A percentile compares a stretch with the other conserved stretches of the same genome.
Conservation (phyloP, 2,113 vertebrate species). For the Microcebus lehilahytsara region DNA sequence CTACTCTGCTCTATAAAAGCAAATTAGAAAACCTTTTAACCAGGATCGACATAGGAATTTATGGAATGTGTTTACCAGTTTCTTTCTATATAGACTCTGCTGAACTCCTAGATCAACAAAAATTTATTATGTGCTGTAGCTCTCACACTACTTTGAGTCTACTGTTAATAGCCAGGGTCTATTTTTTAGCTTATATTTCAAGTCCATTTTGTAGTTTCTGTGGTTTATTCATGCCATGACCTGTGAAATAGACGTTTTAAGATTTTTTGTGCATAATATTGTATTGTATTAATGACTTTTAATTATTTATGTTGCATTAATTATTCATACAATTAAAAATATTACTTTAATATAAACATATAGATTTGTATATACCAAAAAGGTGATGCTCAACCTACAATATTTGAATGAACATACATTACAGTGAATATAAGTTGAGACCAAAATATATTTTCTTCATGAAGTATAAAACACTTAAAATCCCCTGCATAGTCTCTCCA, state of each 20-base stretch:
- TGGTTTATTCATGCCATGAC: neutral
- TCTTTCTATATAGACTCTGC: neutral
- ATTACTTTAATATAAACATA: neutral
- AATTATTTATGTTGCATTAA: neutral
- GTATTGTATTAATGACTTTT: neutral
- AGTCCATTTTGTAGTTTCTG: neutral
- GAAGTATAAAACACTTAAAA: neutral
- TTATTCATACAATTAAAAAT: neutral
- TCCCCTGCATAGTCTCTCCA: neutral
- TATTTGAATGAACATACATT: neutral
- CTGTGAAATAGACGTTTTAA: neutral
- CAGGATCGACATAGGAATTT: neutral
- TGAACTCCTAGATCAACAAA: neutral
- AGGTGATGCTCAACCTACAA: neutral
- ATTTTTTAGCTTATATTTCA: neutral
- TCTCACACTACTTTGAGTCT: neutral
- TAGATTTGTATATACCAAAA: neutral
- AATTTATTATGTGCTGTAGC: neutral
- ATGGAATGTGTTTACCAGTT: neutral
- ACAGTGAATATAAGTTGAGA: neutral
- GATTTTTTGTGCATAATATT: neutral
- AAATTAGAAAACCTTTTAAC: neutral
- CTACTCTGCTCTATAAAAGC: neutral
- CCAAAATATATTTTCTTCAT: neutral
- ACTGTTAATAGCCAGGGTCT: neutral